These are phyloP conservation scores for Numenius phaeopus DNA, from an alignment of 2,797 vertebrate genomes.

Conservation along the genomic window DNA sequence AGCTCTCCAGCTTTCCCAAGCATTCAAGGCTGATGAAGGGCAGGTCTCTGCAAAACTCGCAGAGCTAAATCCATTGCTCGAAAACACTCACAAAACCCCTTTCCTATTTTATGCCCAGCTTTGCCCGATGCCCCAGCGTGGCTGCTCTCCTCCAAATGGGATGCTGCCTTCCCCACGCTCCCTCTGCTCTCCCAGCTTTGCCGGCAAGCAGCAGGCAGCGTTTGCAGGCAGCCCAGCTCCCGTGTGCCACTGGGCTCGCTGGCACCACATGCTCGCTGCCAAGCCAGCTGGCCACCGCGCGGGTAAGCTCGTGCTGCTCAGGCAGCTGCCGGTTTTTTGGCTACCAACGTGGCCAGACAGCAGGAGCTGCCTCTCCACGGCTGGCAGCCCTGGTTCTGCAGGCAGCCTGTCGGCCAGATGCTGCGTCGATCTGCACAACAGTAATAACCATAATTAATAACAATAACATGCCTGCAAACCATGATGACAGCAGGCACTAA, in stretches of 20 bases:
- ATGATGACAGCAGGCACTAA: constrained; percentile 57
- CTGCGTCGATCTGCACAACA: neutral
- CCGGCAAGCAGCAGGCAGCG: neutral
- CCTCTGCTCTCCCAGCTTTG: neutral
- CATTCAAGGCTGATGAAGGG: neutral
- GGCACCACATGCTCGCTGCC: neutral
- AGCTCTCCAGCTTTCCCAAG: neutral
- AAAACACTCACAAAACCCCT: neutral
- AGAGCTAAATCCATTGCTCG: neutral
- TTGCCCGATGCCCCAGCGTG: rapidly evolving
- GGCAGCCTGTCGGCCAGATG: constrained; percentile 56
- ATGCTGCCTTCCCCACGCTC: rapidly evolving
- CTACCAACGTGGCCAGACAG: neutral
- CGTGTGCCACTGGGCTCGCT: neutral
- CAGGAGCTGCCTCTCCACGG: neutral
- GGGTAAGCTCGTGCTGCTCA: neutral
- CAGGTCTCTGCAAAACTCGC: neutral
- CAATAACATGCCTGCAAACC: constrained; percentile 64
- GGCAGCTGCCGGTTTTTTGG: constrained; percentile 1
- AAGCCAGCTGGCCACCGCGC: neutral
- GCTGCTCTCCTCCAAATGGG: neutral
- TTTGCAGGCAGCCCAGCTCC: neutral
- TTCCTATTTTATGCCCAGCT: neutral
- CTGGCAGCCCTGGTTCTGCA: neutral
- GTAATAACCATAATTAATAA: constrained; percentile 68